phyloP scores from a whole-genome alignment of 2,113 vertebrate species.

The Cygnus atratus region DNA sequence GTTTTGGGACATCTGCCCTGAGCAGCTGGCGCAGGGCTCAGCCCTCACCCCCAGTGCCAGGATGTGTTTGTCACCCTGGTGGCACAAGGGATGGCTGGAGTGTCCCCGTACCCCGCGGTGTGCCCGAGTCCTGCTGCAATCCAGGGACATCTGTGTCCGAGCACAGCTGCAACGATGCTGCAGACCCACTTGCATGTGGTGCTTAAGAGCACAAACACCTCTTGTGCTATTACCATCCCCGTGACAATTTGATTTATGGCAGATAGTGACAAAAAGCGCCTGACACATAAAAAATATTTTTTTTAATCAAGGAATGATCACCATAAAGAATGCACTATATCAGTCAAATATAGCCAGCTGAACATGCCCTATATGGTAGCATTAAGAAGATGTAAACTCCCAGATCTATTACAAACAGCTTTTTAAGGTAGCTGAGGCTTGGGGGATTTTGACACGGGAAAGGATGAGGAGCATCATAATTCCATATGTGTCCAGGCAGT shows the following conservation, averaged over 20 bases:
- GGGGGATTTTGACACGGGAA: slow-evolving; percentile 59
- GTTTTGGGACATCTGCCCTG: neutral
- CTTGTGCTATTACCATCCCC: slow-evolving; percentile 46
- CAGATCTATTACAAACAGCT: slow-evolving; percentile 61
- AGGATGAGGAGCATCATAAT: slow-evolving; percentile 59
- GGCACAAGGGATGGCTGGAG: neutral
- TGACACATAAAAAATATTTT: slow-evolving; percentile 61
- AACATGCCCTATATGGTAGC: slow-evolving; percentile 41
- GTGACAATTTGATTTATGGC: slow-evolving; percentile 59
- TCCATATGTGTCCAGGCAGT: slow-evolving; percentile 52
- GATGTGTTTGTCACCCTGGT: neutral
- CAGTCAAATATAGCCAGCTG: slow-evolving; percentile 55
- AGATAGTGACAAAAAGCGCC: slow-evolving; percentile 35
- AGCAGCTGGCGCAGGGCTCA: neutral
- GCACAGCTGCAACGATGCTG: fast-evolving
- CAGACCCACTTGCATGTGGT: neutral
- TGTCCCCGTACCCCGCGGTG: neutral
- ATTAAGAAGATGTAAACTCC: slow-evolving; percentile 66
- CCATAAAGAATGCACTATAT: slow-evolving; percentile 61
- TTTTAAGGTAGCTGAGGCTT: slow-evolving; percentile 58
- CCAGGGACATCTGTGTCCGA: fast-evolving
- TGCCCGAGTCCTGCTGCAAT: neutral
- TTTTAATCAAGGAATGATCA: slow-evolving; percentile 66
- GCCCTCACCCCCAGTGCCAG: neutral
- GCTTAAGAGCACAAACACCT: slow-evolving; percentile 1